Conservation (phyloP, 2,888 invertebrate genomes). For the Cryptus viduatorius region DNA sequence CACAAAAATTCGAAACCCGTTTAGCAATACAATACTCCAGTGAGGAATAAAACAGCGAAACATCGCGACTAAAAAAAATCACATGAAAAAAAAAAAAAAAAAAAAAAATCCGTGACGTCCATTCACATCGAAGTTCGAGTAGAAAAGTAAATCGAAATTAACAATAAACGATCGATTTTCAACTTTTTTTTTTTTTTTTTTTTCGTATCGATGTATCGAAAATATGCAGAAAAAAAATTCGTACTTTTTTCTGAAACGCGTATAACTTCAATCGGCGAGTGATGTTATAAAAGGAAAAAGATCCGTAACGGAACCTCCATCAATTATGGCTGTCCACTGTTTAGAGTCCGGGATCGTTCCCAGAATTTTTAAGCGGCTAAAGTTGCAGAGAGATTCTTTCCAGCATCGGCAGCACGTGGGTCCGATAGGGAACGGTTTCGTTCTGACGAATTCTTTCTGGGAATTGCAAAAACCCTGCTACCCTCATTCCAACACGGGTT, state of each 20-base stretch:
- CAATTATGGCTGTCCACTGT: conserved; percentile 40
- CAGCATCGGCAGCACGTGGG: conserved; percentile 43
- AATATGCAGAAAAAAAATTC: conserved; percentile 7
- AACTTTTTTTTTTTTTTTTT: background rate
- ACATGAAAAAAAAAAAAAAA: background rate
- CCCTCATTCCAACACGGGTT: background rate
- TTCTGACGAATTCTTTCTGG: conserved; percentile 62
- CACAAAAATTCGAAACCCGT: conserved; percentile 34
- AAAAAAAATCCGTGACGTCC: background rate
- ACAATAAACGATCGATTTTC: background rate
- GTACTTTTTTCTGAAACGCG: background rate
- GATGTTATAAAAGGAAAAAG: conserved; percentile 10
- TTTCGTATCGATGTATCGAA: background rate
- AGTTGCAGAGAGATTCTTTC: conserved; percentile 34
- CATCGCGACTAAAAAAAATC: background rate
- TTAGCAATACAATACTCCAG: conserved; percentile 28
- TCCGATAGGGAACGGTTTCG: conserved; percentile 22
- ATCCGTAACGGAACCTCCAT: conserved; percentile 28
- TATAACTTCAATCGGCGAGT: background rate
- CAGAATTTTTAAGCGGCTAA: conserved; percentile 41
- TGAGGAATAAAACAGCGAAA: background rate
- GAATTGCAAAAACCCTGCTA: conserved; percentile 42
- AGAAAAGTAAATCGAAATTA: background rate
- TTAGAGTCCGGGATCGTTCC: conserved; percentile 37
- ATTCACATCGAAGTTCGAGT: background rate